These are phyloP conservation scores for Orcinus orca DNA, from an alignment of 2,113 vertebrate species.

Conservation along the genomic window DNA sequence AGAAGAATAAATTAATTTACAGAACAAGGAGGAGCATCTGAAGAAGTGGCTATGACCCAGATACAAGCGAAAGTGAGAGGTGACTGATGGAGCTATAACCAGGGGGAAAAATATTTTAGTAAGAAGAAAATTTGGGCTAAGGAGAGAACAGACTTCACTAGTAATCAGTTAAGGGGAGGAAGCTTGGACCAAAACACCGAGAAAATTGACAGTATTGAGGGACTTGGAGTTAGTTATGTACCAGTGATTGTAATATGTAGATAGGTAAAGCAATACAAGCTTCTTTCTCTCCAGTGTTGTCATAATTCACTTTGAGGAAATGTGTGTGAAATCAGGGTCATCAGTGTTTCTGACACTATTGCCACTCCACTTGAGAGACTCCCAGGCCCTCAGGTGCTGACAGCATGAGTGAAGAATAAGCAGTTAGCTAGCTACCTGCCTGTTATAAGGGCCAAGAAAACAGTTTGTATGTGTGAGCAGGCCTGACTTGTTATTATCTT, in stretches of 20 bases:
- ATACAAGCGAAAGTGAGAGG: neutral
- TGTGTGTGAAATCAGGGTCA: neutral
- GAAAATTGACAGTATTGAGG: neutral
- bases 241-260: neutral
- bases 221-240: neutral
- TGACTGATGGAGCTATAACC: neutral
- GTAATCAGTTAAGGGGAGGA: neutral
- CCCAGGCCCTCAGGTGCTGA: constrained; percentile 9
- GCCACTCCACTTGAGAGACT: neutral
- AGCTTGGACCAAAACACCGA: neutral
- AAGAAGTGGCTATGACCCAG: neutral
- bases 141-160: neutral
- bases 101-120: neutral
- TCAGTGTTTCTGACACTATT: constrained; percentile 22
- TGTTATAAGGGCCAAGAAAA: constrained; percentile 45
- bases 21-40: neutral
- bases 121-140: constrained; percentile 10
- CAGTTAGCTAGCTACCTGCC: constrained; percentile 21
- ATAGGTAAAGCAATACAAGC: constrained; percentile 13
- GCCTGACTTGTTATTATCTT: constrained; percentile 50
- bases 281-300: neutral
- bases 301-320: constrained; percentile 34
- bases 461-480: constrained; percentile 43
- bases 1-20: constrained; percentile 31
- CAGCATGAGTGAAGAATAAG: constrained; percentile 6